Evolutionary conservation across 2,113 vertebrate species (phyloP), one percentile per base, ranked within the genome.

Genomic region (Puma concolor): DNA sequence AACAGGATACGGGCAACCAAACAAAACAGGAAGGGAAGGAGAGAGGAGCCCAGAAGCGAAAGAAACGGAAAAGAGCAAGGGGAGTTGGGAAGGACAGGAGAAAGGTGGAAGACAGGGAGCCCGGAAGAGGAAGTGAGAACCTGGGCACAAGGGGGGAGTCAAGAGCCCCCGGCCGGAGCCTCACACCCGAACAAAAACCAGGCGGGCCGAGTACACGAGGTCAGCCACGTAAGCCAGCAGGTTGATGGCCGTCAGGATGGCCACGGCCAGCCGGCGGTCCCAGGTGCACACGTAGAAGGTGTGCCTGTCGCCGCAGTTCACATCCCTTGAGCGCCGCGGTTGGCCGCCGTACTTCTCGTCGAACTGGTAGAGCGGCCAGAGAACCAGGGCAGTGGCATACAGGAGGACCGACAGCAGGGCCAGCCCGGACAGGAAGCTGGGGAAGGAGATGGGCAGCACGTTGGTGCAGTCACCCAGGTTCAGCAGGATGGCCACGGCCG

Each of bases 341-440:
- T 0, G 0, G 17, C 97, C 97, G 0, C 98, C 96, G 0, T 99
- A 97, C 31, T 97, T 99, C 15, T 97, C 85, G 33, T 99, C 98
- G 13, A 99, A 99, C 93, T 99, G 99, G 98, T 99, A 99, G 92
- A 99, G 98, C 7, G 99, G 99, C 99, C 99, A 99, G 98, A 99
- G 97, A 76, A 99, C 98, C 87, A 99, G 98, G 21, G 99, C 99
- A 0, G 97, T 98, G 95, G 99, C 98, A 1, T 99, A 99, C 93
- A 99, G 85, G 4, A 99, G 96, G 11, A 99, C 99, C 0, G 99
- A 99, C 29, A 99, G 98, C 41, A 99, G 97, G 93, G 99, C 99
- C 52, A 99, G 99, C 11, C 71, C 98, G 0, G 99, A 99, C 80
- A 99, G 98, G 98, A 99, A 99, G 25, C 98, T 99, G 38, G 99